Evolutionary conservation across 2,113 vertebrate species (phyloP).

Genomic region (Scomber colias): DNA sequence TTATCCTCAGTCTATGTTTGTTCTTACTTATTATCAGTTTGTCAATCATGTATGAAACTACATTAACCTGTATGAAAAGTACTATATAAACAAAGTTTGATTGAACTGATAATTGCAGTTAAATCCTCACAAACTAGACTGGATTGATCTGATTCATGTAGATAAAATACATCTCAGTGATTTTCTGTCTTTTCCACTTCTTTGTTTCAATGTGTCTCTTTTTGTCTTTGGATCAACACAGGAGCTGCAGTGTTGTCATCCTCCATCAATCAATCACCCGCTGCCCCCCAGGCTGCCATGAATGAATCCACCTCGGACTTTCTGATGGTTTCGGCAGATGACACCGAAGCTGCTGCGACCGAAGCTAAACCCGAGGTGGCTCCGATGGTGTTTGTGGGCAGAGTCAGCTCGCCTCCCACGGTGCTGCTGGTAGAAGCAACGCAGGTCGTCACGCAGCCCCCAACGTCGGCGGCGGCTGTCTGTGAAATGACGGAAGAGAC

Average conservation of each 20-base stretch:
- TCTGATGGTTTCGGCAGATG: neutral
- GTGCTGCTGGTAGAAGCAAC: slow-evolving; percentile 25
- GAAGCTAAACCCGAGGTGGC: accelerated
- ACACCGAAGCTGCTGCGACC: accelerated
- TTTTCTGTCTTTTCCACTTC: too few relatives aligned
- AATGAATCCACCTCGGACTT: neutral
- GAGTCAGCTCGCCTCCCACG: neutral
- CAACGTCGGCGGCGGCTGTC: accelerated
- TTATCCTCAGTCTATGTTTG: too few relatives aligned
- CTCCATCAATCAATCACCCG: neutral
- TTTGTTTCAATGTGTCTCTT: neutral
- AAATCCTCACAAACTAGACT: too few relatives aligned
- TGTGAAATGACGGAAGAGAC: neutral
- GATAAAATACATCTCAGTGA: too few relatives aligned
- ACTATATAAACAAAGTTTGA: too few relatives aligned
- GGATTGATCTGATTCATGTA: too few relatives aligned
- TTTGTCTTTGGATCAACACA: slow-evolving; percentile 10
- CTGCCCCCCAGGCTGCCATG: neutral
- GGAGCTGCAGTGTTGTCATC: neutral
- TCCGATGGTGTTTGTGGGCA: neutral
- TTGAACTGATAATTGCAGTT: too few relatives aligned
- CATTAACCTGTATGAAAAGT: too few relatives aligned
- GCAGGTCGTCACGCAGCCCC: neutral
- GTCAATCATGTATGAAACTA: too few relatives aligned
- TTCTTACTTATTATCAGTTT: too few relatives aligned